These are phyloP conservation scores for Megaceryle maxima DNA, from an alignment of 2,113 vertebrate species.

Conservation along the genomic window DNA sequence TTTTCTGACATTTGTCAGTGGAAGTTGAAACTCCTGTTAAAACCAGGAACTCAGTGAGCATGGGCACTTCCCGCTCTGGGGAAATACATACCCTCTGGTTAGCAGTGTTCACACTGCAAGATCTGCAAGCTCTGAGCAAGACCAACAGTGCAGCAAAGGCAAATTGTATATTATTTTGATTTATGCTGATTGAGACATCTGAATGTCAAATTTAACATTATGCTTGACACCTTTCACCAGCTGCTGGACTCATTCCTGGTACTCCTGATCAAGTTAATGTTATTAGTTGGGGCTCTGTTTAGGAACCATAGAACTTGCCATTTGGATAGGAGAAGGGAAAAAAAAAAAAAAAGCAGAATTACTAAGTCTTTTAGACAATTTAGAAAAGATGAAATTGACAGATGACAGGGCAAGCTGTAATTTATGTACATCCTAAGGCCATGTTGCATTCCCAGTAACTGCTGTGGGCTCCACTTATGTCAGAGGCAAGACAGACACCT, in stretches of 20 bases:
- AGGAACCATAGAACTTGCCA: not conserved
- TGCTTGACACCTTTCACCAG: not conserved
- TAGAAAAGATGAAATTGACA: not conserved
- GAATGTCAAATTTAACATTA: conserved; percentile 4
- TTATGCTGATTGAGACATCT: not conserved
- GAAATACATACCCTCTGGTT: not conserved
- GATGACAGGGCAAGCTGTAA: not conserved
- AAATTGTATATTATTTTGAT: not conserved
- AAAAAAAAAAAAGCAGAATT: not conserved
- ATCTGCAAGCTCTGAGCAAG: not conserved
- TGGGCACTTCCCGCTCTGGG: not conserved
- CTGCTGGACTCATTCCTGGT: not conserved
- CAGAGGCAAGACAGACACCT: not conserved
- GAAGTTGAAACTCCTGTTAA: not conserved
- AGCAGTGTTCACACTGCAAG: not conserved
- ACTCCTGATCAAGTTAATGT: not conserved
- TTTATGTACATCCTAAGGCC: not conserved
- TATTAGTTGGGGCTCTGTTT: not conserved
- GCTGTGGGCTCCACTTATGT: not conserved
- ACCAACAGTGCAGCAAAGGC: not conserved
- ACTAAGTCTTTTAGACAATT: not conserved
- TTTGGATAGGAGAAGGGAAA: not conserved
- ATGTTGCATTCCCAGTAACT: not conserved
- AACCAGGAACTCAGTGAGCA: not conserved
- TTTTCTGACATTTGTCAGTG: not conserved